Conservation (phyloP, 1,140 invertebrate species). For the Phenacoccus solenopsis region DNA sequence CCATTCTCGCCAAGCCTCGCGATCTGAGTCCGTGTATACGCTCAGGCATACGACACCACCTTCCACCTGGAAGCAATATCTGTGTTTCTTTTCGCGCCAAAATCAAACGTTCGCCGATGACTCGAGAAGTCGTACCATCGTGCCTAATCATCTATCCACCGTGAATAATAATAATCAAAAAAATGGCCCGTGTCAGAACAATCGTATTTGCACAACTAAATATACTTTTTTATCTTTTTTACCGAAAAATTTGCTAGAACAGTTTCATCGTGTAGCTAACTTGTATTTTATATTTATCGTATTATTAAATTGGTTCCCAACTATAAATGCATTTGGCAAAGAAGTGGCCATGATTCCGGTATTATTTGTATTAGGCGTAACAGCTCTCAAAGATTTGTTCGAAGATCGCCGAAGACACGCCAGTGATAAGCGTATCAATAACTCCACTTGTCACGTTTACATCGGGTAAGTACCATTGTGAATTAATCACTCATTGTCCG, state of each 20-base stretch:
- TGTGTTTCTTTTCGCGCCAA: slow-evolving; percentile 41
- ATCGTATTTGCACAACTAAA: slow-evolving; percentile 85
- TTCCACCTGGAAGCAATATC: slow-evolving; percentile 50
- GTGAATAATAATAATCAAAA: slow-evolving; percentile 66
- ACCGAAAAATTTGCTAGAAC: slow-evolving; percentile 93
- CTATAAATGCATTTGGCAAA: slow-evolving; percentile 89
- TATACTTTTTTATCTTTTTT: slow-evolving; percentile 89
- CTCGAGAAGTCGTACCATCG: slow-evolving; percentile 38
- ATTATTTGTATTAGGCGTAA: slow-evolving; percentile 88
- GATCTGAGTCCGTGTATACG: slow-evolving; percentile 79
- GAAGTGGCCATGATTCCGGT: slow-evolving; percentile 92
- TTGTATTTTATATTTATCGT: slow-evolving; percentile 97
- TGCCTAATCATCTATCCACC: slow-evolving; percentile 63
- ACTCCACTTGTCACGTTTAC: slow-evolving; percentile 80
- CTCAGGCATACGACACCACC: slow-evolving; percentile 55
- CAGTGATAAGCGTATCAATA: slow-evolving; percentile 88
- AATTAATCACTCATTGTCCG: too few species aligned
- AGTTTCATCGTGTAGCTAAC: slow-evolving; percentile 95
- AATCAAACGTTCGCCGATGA: slow-evolving; percentile 35
- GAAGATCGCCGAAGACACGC: slow-evolving; percentile 81
- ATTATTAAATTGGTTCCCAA: slow-evolving; percentile 85
- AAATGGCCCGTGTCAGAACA: slow-evolving; percentile 60
- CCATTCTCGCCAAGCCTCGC: slow-evolving; percentile 45
- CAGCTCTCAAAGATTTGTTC: slow-evolving; percentile 91
- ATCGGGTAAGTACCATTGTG: slow-evolving; percentile 74